Evolutionary conservation across 2,888 invertebrate species (phyloP), one percentile per base, ranked within the genome.

Genomic region (Pecten maximus): DNA sequence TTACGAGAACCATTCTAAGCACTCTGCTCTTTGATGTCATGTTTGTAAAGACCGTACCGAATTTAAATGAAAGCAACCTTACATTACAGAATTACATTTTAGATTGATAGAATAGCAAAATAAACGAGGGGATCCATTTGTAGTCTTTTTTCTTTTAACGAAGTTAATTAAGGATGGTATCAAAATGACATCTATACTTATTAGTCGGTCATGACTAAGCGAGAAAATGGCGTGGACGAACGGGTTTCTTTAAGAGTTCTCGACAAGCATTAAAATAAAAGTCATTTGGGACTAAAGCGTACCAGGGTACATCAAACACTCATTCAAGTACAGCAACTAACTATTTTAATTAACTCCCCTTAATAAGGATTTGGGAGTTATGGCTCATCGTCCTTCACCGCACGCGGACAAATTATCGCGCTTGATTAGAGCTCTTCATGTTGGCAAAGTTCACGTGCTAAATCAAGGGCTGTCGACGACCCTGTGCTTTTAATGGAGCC

Each of bases 401-500:
- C 74, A 35, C 74, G 28, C 74, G 74, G 74, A 28, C 74, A 74
- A 74, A 74, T 74, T 74, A 74, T 74, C 74, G 74, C 74, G 35
- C 74, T 74, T 74, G 74, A 74, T 74, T 74, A 74, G 74, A 74
- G 35, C 74, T 74, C 74, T 74, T 28, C 74, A 74, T 74, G 74
- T 74, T 74, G 23, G 74, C 74, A 28, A 15, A 74, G 74, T 74
- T 74, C 74, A 74, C 74, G 74, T 16, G 74, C 74, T 74, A 35
- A 74, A 74, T 74, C 35, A 74, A 28, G 74, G 74, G 74, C 12
- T 74, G 74, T 35, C 28, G 35, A 35, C 74, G 28, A 74, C 74
- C 74, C 15, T 74, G 28, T 74, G 74, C 15, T 2, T 74, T 74
- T 74, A 28, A 74, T 74, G 74, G 74, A 28, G 35, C 74, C 74